Conservation (phyloP, 2,888 invertebrate species). For the Gastrophysa polygoni region DNA sequence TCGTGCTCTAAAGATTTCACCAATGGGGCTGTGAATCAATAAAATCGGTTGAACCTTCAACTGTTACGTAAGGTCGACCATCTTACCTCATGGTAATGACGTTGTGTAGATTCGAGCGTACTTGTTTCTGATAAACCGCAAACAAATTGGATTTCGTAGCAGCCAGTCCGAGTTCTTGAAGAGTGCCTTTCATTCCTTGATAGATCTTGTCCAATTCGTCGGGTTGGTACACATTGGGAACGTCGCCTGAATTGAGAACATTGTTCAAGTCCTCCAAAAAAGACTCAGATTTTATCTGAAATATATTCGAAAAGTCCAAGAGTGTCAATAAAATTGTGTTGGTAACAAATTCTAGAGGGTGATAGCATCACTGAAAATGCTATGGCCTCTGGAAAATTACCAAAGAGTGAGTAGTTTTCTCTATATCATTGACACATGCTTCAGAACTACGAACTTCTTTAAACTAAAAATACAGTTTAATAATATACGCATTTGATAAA, state of each 20-base stretch:
- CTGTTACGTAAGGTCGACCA: not conserved
- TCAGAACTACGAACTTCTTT: too few relatives aligned
- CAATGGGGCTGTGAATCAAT: constrained; percentile 73
- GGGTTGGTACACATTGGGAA: constrained; percentile 84
- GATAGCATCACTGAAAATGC: too few relatives aligned
- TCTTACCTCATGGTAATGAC: constrained; percentile 73
- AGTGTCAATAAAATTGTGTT: too few relatives aligned
- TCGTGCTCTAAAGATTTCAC: constrained; percentile 78
- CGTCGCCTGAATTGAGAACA: constrained; percentile 85
- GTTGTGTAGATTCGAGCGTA: constrained; percentile 81
- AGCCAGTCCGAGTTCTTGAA: constrained; percentile 74
- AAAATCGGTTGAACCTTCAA: not conserved
- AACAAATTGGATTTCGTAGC: constrained; percentile 87
- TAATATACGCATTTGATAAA: too few relatives aligned
- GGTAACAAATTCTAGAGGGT: too few relatives aligned
- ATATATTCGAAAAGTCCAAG: too few relatives aligned
- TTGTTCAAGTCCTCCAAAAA: constrained; percentile 91
- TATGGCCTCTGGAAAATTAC: too few relatives aligned
- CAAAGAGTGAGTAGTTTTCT: too few relatives aligned
- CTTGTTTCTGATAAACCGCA: constrained; percentile 78
- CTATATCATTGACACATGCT: too few relatives aligned
- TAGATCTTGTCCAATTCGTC: constrained; percentile 82
- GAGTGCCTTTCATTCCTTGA: constrained; percentile 73
- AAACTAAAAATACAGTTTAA: too few relatives aligned
- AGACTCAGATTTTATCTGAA: constrained; percentile 82